These are phyloP conservation scores for Okapia johnstoni DNA, from an alignment of 2,113 vertebrate species.

Conservation along the genomic window DNA sequence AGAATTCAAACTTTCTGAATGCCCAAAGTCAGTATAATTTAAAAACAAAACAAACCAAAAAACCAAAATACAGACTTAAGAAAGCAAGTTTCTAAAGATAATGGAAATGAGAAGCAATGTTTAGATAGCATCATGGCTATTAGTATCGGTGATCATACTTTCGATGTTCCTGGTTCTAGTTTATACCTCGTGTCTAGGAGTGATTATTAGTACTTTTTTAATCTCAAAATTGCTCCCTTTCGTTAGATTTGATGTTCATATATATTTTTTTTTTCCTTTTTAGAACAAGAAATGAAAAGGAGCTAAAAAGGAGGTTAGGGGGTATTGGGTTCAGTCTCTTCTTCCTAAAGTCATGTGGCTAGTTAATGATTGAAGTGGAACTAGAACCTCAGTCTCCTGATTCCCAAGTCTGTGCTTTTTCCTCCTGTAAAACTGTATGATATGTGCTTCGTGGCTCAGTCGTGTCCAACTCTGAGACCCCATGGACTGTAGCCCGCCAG, in stretches of 20 bases:
- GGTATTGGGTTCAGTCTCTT: neutral
- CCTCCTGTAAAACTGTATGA: neutral
- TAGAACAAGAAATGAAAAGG: neutral
- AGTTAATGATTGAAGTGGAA: neutral
- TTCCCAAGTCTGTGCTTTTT: neutral
- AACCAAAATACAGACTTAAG: neutral
- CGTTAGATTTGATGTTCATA: neutral
- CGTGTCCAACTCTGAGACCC: neutral
- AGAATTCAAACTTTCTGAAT: neutral
- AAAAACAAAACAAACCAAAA: constrained; percentile 5
- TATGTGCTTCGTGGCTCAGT: neutral
- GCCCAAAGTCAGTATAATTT: neutral
- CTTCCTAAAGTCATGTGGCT: neutral
- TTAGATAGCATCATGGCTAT: neutral
- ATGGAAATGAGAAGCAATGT: neutral
- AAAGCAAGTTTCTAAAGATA: neutral
- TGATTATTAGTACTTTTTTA: neutral
- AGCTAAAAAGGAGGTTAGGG: neutral
- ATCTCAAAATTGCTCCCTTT: neutral
- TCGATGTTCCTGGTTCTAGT: neutral
- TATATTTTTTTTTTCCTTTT: neutral
- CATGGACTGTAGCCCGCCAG: neutral
- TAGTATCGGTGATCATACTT: neutral
- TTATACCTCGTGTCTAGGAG: neutral
- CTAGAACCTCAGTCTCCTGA: neutral